Evolutionary conservation across 2,113 vertebrate genomes (phyloP), one percentile per base, ranked within the genome.

Genomic region (Ciconia boyciana): DNA sequence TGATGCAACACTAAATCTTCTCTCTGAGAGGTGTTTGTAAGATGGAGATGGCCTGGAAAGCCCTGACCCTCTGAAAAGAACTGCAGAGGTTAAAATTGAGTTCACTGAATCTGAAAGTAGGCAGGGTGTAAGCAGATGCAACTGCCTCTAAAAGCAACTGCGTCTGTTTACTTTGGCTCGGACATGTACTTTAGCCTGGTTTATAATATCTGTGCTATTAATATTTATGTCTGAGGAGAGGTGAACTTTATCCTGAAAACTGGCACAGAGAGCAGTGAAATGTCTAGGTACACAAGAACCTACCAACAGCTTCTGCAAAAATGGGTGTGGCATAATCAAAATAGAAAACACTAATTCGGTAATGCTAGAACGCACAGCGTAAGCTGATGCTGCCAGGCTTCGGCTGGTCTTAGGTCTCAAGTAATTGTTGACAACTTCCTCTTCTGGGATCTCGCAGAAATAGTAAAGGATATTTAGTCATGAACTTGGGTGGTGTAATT

Each of bases 161-260:
- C 0, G 2, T 48, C 87, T 94, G 74, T 94, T 97, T 95, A 66
- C 77, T 61, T 79, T 87, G 93, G 66, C 69, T 65, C 0, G 1
- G 44, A 5, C 4, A 0, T 20, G 61, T 79, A 61, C 81, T 91
- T 94, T 31, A 90, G 81, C 87, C 74, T 13, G 75, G 36, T 36
- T 89, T 89, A 16, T 36, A 66, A 76, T 88, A 85, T 22, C 83
- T 66, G 41, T 76, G 51, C 97, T 93, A 88, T 93, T 96, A 94
- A 88, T 96, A 95, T 77, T 93, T 62, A 62, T 25, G 58, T 52
- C 87, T 68, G 89, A 60, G 90, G 76, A 81, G 87, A 65, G 76
- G 11, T 88, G 71, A 94, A 95, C 89, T 93, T 94, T 49, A 51
- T 88, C 39, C 57, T 41, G 43, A 18, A 39, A 77, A 55, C 65